These are phyloP conservation scores for Alligator mississippiensis DNA, from an alignment of 2,113 vertebrate species.

Conservation along the genomic window DNA sequence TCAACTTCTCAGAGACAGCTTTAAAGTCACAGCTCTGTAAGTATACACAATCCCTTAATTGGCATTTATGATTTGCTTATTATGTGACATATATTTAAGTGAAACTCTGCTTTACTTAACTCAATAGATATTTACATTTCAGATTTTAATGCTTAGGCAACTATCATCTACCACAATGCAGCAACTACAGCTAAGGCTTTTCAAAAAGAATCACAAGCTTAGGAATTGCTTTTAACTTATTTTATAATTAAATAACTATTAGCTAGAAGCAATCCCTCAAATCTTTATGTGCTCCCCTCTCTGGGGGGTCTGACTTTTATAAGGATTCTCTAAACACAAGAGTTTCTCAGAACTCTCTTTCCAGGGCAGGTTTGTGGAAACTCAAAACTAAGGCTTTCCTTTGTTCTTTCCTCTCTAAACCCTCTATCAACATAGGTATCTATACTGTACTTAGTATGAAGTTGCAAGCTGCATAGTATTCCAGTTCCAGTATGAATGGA, in stretches of 20 bases:
- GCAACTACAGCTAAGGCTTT: slow-evolving; percentile 23
- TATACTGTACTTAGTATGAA: neutral
- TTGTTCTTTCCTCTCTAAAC: neutral
- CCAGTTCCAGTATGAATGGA: slow-evolving; percentile 18
- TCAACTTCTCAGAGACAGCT: slow-evolving; percentile 26
- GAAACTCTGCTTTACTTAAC: neutral
- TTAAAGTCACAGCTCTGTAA: slow-evolving; percentile 21
- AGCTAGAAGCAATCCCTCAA: slow-evolving; percentile 32
- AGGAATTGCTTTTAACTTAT: slow-evolving; percentile 30
- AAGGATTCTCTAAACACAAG: neutral
- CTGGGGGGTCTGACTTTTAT: slow-evolving; percentile 8
- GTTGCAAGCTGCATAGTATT: slow-evolving; percentile 45
- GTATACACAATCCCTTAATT: slow-evolving; percentile 36
- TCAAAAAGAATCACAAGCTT: slow-evolving; percentile 40
- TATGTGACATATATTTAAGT: neutral
- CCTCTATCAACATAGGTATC: neutral
- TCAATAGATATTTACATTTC: slow-evolving; percentile 19
- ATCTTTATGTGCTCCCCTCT: neutral
- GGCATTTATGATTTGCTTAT: slow-evolving; percentile 21
- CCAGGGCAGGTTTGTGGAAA: slow-evolving; percentile 49
- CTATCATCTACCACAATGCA: slow-evolving; percentile 8
- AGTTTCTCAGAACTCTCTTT: neutral
- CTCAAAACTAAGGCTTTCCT: slow-evolving; percentile 55
- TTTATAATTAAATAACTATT: slow-evolving; percentile 55
- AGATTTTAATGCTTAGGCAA: slow-evolving; percentile 42